Evolutionary conservation across 2,113 vertebrate genomes (phyloP).

Genomic region (Phasianus colchicus): DNA sequence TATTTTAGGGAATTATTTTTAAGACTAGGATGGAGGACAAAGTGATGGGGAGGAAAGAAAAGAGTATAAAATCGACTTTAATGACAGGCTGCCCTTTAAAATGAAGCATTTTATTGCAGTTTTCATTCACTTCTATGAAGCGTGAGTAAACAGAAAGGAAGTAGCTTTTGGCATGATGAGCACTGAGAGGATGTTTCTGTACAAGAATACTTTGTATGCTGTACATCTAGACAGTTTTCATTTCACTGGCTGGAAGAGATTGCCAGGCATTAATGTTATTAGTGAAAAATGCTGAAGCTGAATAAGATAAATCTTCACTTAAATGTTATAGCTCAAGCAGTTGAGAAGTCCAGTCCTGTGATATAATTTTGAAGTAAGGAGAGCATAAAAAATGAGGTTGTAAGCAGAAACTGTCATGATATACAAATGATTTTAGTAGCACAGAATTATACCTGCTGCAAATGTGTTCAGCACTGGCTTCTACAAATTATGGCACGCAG

Average conservation of each 20-base stretch:
- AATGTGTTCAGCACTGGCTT: neutral
- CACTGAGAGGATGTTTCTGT: conserved; percentile 44
- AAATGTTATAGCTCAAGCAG: neutral
- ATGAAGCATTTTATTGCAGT: conserved; percentile 4
- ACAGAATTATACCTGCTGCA: neutral
- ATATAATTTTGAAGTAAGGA: conserved; percentile 4
- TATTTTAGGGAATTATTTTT: neutral
- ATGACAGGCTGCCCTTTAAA: neutral
- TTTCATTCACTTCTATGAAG: conserved; percentile 42
- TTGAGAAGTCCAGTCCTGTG: neutral
- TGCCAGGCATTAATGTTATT: conserved; percentile 22
- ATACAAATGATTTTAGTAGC: neutral
- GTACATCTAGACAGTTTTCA: conserved; percentile 47
- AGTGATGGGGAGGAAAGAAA: no score
- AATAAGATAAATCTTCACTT: conserved; percentile 26
- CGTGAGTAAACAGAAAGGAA: conserved; percentile 56
- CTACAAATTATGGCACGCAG: neutral
- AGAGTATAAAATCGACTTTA: neutral
- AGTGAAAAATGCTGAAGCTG: conserved; percentile 40
- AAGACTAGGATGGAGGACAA: neutral
- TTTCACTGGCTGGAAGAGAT: conserved; percentile 27
- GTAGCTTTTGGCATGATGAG: conserved; percentile 52
- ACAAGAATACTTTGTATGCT: conserved; percentile 53
- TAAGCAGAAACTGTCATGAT: neutral
- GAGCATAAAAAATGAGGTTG: neutral